Base-by-base conservation (phyloP, 2,113 vertebrate species). In the Gymnogyps californianus region DNA sequence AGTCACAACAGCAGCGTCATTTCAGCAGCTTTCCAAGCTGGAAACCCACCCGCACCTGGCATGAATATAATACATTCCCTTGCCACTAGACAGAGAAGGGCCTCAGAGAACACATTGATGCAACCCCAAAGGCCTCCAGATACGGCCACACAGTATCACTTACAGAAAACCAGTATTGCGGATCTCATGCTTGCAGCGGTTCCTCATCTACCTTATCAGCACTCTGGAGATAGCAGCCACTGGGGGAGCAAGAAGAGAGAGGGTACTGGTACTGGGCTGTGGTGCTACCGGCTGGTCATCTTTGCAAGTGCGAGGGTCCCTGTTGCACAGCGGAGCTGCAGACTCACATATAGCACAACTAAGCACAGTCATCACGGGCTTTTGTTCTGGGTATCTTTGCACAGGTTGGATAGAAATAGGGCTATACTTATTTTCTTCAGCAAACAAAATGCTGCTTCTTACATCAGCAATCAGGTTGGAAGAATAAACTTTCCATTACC, bases 111-210 rank as follows among this genome's bases (percentile, higher is more conserved):
- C 12, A 20, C 9, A 8, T 5, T 2, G 28, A 40, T n/a, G n/a
- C n/a, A 80, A 76, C 6, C 20, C n/a, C 40, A 59, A 49, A 64
- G 15, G 25, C 6, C 38, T 87, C 49, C 49, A 70, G 42, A 26
- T 62, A n/a, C 0, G 0, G 22, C 47, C 18, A 6, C 8, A 7
- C 18, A 16, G 24, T 5, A 51, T 16, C 16, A 18, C 29, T 34
- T 8, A 42, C 13, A 52, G 36, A 69, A 80, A 36, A 72, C 11
- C 42, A 16, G 2, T 8, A 31, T 13, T 2, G 0, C 1, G 6
- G 64, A 22, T 29, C 58, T 58, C 2, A 0, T 6, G 13, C 14
- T 34, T 47, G 38, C 28, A 26, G 71, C n/a, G 0, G 0, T 7
- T 71, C 20, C 54, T 66, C 34, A 34, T 6, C 47, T 5, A 3